phyloP scores from a whole-genome alignment of 2,113 vertebrate genomes.

The Amphiprion percula region DNA sequence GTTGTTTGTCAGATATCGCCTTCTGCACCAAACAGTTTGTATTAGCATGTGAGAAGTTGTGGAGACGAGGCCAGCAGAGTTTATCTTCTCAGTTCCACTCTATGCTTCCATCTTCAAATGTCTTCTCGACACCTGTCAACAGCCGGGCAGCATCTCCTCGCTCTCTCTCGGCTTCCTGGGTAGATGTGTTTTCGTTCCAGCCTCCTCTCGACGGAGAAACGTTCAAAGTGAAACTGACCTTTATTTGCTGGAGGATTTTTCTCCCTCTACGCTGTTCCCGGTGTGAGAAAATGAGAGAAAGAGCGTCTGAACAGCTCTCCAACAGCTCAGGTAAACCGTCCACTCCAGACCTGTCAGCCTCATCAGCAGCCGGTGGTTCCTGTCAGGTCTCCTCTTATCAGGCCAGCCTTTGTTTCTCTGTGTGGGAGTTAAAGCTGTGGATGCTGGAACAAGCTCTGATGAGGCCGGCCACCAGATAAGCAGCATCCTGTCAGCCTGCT shows the following conservation, averaged over 20 bases:
- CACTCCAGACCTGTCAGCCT: slow-evolving; percentile 50
- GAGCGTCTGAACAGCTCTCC: slow-evolving; percentile 36
- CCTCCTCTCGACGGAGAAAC: slow-evolving; percentile 10
- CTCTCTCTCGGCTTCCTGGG: slow-evolving; percentile 12
- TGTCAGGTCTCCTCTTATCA: slow-evolving; percentile 59
- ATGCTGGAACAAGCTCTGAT: slow-evolving; percentile 28
- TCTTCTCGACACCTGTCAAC: background rate
- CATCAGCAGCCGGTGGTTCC: slow-evolving; percentile 47
- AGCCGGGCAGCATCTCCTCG: background rate
- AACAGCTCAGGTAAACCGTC: slow-evolving; percentile 39
- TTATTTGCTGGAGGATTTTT: slow-evolving; percentile 27
- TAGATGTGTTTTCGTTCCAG: background rate
- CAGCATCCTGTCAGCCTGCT: slow-evolving; percentile 42
- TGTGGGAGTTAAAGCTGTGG: slow-evolving; percentile 32
- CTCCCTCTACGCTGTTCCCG: slow-evolving; percentile 3
- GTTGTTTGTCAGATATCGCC: background rate
- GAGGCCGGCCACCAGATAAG: slow-evolving; percentile 35
- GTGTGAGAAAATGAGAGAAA: slow-evolving; percentile 25
- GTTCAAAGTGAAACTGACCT: slow-evolving; percentile 39
- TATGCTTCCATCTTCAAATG: background rate
- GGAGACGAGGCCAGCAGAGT: slow-evolving; percentile 5
- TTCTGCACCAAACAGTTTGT: background rate
- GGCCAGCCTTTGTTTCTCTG: slow-evolving; percentile 48
- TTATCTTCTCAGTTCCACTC: slow-evolving; percentile 2
- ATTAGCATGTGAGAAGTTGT: background rate